A percentile compares a stretch with the other conserved stretches of the same genome.
phyloP scores from a whole-genome alignment of 2,113 vertebrate genomes.

The Peromyscus californicus region DNA sequence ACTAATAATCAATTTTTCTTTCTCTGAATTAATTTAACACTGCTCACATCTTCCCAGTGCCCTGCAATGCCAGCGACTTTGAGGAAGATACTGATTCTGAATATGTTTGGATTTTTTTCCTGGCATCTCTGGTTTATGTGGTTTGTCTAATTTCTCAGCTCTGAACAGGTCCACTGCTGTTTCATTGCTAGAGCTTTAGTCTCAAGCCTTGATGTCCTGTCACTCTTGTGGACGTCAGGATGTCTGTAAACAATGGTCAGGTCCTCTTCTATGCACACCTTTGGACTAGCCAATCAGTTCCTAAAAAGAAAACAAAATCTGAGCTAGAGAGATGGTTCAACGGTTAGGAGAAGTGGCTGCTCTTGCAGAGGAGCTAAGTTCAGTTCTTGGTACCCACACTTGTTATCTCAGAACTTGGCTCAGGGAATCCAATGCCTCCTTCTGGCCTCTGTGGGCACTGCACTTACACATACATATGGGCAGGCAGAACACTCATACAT shows the following conservation, averaged over 20 bases:
- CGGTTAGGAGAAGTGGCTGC: neutral
- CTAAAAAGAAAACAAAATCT: neutral
- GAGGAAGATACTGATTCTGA: neutral
- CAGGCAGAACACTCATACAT: neutral
- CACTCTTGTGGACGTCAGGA: neutral
- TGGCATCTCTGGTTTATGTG: no score
- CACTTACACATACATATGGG: neutral
- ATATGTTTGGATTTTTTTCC: no score
- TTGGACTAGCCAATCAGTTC: neutral
- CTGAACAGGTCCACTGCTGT: no score
- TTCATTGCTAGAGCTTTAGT: neutral
- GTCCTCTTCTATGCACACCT: neutral
- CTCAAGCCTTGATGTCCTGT: neutral
- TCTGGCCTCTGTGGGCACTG: neutral
- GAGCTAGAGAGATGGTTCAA: neutral
- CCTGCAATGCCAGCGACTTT: neutral
- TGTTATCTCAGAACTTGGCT: neutral
- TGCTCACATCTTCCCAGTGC: neutral
- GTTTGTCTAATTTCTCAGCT: no score
- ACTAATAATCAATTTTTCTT: neutral
- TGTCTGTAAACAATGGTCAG: neutral
- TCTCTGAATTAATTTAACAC: neutral
- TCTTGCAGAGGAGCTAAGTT: neutral
- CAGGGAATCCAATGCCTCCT: neutral
- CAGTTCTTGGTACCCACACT: neutral